Evolutionary conservation across 2,113 vertebrate genomes (phyloP).

Genomic region (Deroptyus accipitrinus): DNA sequence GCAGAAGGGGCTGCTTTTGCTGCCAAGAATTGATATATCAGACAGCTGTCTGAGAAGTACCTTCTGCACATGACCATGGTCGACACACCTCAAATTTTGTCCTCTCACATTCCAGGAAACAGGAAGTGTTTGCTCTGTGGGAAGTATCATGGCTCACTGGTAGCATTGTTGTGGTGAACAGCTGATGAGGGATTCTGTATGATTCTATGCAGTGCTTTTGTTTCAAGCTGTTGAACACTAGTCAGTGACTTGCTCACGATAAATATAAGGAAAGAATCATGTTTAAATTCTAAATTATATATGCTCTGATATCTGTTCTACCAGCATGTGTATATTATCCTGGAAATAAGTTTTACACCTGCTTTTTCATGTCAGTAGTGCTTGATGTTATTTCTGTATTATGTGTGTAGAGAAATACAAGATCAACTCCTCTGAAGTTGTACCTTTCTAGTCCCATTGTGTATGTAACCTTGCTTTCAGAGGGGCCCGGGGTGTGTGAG

Average conservation of each 20-base stretch:
- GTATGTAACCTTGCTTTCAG: neutral
- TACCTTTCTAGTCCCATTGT: neutral
- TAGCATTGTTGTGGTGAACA: neutral
- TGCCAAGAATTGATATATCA: neutral
- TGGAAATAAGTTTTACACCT: neutral
- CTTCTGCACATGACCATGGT: neutral
- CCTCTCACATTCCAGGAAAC: neutral
- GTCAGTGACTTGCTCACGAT: neutral
- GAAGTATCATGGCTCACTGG: neutral
- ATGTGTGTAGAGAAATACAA: neutral
- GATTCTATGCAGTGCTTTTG: neutral
- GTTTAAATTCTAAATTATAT: neutral
- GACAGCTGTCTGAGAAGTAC: neutral
- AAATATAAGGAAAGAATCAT: neutral
- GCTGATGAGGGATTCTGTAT: neutral
- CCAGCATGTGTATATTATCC: neutral
- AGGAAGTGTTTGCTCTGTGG: neutral
- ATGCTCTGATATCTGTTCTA: neutral
- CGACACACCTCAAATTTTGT: neutral
- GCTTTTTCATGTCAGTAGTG: neutral
- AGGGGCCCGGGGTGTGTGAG: neutral
- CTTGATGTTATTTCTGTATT: neutral
- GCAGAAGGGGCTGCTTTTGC: neutral
- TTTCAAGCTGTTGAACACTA: neutral
- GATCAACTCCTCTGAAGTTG: neutral